Percentiles rank a stretch among this genome's conserved stretches.
Conservation (phyloP, 2,113 vertebrate species). For the Neogale vison region DNA sequence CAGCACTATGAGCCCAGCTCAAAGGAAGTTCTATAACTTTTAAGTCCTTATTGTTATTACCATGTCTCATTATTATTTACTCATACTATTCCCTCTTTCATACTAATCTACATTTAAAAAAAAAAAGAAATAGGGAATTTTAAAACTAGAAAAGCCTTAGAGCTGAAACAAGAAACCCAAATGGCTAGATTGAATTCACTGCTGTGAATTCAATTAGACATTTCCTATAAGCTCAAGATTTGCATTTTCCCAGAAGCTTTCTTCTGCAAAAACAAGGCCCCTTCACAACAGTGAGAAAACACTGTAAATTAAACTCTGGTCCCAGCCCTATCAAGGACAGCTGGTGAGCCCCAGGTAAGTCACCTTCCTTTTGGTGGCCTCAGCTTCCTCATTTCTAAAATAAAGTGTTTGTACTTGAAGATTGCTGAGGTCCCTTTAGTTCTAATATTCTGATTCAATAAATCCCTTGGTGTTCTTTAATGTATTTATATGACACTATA, state of each 20-base stretch:
- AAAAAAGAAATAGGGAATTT: background rate
- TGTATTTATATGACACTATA: background rate
- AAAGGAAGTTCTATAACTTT: background rate
- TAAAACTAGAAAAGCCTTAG: background rate
- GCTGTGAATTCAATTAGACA: background rate
- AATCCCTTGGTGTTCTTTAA: background rate
- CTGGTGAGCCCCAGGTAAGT: background rate
- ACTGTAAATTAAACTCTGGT: background rate
- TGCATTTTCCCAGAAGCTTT: background rate
- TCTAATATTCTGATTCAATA: conserved; percentile 3
- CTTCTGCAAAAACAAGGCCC: background rate
- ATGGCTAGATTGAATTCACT: background rate
- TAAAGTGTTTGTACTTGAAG: background rate
- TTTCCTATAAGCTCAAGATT: background rate
- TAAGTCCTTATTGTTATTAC: background rate
- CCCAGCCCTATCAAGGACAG: background rate
- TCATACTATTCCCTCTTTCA: background rate
- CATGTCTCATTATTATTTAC: background rate
- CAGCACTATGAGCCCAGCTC: background rate
- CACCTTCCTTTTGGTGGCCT: background rate
- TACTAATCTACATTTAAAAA: background rate
- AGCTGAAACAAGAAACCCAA: background rate
- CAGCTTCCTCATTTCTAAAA: background rate
- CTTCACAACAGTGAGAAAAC: background rate
- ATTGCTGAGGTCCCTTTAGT: background rate